These are phyloP conservation scores for Globodera ellingtonae DNA, from an alignment of 1,140 invertebrate genomes.

Conservation along the genomic window DNA sequence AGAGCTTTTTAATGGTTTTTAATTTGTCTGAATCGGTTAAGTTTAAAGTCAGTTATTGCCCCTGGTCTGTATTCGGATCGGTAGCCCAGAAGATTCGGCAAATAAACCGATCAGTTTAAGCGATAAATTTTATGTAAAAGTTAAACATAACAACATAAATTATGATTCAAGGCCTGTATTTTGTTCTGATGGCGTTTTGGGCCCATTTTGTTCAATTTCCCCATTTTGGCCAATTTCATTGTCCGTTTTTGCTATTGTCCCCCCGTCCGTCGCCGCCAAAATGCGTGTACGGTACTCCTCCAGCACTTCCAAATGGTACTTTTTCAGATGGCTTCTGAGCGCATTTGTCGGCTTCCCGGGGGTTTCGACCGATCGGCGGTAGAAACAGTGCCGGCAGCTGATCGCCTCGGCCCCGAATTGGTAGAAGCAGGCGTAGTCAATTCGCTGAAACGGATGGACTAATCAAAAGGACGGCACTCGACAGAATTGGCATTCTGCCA, in stretches of 20 bases:
- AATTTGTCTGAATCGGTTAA: too few species aligned
- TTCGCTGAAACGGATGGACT: slow-evolving; percentile 1
- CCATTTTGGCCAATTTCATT: neutral
- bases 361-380: neutral
- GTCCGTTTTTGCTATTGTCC: neutral
- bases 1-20: too few species aligned
- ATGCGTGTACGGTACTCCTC: neutral
- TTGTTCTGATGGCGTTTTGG: too few species aligned
- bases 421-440: slow-evolving; percentile 9
- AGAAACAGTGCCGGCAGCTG: slow-evolving; percentile 12
- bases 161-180: too few species aligned
- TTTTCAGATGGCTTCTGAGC: slow-evolving; percentile 25
- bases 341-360: slow-evolving; percentile 15
- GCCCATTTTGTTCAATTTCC: too few species aligned
- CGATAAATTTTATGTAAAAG: too few species aligned
- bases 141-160: too few species aligned
- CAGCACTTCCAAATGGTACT: slow-evolving; percentile 18
- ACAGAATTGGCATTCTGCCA: neutral
- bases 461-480: neutral
- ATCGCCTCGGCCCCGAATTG: slow-evolving; percentile 2
- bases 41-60: too few species aligned
- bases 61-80: too few species aligned
- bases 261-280: neutral
- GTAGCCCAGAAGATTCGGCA: too few species aligned
- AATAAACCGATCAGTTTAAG: too few species aligned